Evolutionary conservation across 2,888 invertebrate genomes (phyloP), one percentile per base, ranked within the genome.

Genomic region (Alloscopus bannaensis): DNA sequence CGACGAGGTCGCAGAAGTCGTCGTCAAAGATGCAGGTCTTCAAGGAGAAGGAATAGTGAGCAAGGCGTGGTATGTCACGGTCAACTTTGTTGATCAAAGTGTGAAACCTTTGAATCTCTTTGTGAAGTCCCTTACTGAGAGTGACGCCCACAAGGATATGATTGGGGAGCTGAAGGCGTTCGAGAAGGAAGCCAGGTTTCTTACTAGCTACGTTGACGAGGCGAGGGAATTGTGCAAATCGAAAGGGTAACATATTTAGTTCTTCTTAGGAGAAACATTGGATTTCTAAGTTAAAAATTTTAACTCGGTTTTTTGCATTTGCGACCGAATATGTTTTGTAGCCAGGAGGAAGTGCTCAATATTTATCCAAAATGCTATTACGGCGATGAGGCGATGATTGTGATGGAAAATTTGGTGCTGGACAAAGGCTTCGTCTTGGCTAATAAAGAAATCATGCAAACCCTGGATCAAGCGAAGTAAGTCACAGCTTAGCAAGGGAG

Each of bases 331-430:
- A 20, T 6, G 31, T 47, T 36, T 20, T 1, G 3, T 18, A 71
- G 71, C 8, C 42, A 8, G 2, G 71, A 62, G 1, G 42, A 47
- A 16, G 18, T 66, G 2, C 13, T 73, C 20, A 59, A 80, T 8
- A 42, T 76, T 4, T 82, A 80, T 26, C 81, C 81, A 20, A 78
- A 73, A 66, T 78, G 73, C 28, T 76, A 78, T 55, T 79, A 60
- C 22, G 81, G 68, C 22, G 76, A 82, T 47, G 57, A 66, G 6
- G 28, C 24, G 18, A 66, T 82, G 28, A 57, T 82, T 18, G 68
- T 82, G 8, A 22, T 82, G 3, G 81, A 82, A 57, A 82, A 82
- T 59, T 26, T 82, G 3, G 62, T 68, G 0, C n/a, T 62, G 11
- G 50, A 59, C 2, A 52, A 73, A 22, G 68, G 65, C 2, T 82